A percentile compares a stretch with the other conserved stretches of the same genome.
phyloP scores from a whole-genome alignment of 2,797 vertebrate species.

The Simalia tracyae region DNA sequence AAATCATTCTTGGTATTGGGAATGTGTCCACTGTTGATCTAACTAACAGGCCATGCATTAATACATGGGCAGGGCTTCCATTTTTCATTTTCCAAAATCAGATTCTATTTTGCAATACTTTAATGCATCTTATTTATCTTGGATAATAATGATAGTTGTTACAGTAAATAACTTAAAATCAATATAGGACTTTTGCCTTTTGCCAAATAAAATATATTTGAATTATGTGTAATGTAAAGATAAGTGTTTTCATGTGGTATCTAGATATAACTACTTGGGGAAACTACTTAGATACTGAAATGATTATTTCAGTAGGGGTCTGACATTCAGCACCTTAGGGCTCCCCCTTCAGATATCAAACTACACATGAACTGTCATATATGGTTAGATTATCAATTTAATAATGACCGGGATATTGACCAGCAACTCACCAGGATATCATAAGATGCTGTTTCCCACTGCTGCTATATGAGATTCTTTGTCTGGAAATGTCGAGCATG shows the following conservation, averaged over 20 bases:
- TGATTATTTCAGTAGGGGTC: background rate
- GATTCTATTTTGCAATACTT: constrained; percentile 1
- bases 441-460: background rate
- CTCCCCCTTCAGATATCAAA: background rate
- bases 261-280: background rate
- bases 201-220: background rate
- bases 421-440: background rate
- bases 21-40: constrained; percentile 78
- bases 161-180: background rate
- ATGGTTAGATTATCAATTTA: background rate
- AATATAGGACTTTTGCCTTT: background rate
- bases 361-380: background rate
- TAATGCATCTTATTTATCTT: background rate
- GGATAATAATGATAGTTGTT: background rate
- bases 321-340: background rate
- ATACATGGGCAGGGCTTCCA: constrained; percentile 55
- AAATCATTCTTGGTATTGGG: constrained; percentile 77
- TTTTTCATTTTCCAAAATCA: constrained; percentile 55
- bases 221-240: background rate
- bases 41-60: constrained; percentile 69
- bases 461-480: background rate
- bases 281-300: background rate
- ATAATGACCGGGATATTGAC: background rate
- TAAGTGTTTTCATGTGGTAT: background rate
- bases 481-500: background rate